These are phyloP conservation scores for Paramuricea clavata DNA, from an alignment of 92 coral and sea anemone genomes.

Conservation along the genomic window DNA sequence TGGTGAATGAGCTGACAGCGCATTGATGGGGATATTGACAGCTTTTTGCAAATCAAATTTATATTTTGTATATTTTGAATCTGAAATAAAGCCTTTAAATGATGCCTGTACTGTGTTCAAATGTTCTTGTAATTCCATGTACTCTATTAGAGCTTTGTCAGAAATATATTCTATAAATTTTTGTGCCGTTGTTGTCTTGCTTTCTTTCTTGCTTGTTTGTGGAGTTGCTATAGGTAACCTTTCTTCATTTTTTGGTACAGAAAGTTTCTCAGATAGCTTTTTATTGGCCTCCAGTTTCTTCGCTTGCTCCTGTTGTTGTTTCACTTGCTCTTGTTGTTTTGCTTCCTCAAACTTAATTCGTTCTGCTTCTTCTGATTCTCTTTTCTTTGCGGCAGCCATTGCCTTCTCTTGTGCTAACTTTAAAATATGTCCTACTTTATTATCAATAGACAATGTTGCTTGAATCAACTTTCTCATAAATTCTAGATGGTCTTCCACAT, in stretches of 20 bases:
- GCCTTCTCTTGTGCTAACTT: conserved; percentile 69
- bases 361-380: conserved; percentile 12
- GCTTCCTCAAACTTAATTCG: not conserved
- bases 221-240: conserved; percentile 18
- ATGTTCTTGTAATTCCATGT: conserved; percentile 72
- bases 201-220: conserved; percentile 4
- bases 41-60: conserved; percentile 91
- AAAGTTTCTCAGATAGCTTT: conserved; percentile 45
- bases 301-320: not conserved
- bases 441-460: conserved; percentile 58
- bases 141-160: conserved; percentile 77
- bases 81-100: conserved; percentile 44
- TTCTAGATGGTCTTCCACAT: conserved; percentile 55
- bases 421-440: conserved; percentile 57
- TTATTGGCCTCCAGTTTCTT: not conserved
- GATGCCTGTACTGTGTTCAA: conserved; percentile 51
- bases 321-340: not conserved
- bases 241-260: conserved; percentile 29
- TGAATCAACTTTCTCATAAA: conserved; percentile 72
- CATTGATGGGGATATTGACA: conserved; percentile 93
- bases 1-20: conserved; percentile 94
- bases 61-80: conserved; percentile 71
- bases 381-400: not conserved
- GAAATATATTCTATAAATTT: conserved; percentile 73
- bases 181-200: conserved; percentile 51